These are phyloP conservation scores for Octomys mimax DNA, from an alignment of 2,797 vertebrate species.

Conservation along the genomic window DNA sequence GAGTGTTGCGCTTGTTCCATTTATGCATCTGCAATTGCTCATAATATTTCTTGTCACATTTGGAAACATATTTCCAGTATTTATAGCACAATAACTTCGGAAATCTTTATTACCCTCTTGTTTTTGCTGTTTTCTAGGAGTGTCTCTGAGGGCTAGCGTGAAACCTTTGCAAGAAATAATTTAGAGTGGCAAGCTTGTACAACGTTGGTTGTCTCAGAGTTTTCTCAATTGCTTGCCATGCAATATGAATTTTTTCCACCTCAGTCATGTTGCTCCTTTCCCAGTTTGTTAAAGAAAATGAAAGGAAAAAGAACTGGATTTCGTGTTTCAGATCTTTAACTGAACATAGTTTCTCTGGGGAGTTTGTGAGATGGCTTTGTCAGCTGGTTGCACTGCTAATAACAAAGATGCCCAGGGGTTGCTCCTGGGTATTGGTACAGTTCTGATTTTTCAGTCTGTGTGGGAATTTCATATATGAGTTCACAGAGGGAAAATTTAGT, in stretches of 20 bases:
- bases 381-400: background rate
- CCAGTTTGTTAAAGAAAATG: conserved; percentile 1
- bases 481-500: background rate
- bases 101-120: conserved; percentile 73
- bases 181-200: conserved; percentile 34
- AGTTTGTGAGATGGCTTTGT: conserved; percentile 3
- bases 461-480: background rate
- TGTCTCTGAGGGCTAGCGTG: conserved; percentile 56
- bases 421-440: background rate
- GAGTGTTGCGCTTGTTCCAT: conserved; percentile 73
- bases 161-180: conserved; percentile 63
- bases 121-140: conserved; percentile 68
- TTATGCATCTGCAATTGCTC: conserved; percentile 73
- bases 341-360: background rate
- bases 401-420: background rate
- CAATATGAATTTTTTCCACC: conserved; percentile 8
- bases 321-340: background rate
- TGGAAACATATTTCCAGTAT: conserved; percentile 78
- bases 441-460: background rate
- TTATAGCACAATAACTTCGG: conserved; percentile 73
- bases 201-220: conserved; percentile 39
- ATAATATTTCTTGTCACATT: conserved; percentile 84
- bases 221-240: background rate
- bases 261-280: background rate
- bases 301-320: background rate